A percentile compares a stretch with the other conserved stretches of the same genome.
Conservation (phyloP, 1,140 invertebrate genomes). For the Habropoda laboriosa region DNA sequence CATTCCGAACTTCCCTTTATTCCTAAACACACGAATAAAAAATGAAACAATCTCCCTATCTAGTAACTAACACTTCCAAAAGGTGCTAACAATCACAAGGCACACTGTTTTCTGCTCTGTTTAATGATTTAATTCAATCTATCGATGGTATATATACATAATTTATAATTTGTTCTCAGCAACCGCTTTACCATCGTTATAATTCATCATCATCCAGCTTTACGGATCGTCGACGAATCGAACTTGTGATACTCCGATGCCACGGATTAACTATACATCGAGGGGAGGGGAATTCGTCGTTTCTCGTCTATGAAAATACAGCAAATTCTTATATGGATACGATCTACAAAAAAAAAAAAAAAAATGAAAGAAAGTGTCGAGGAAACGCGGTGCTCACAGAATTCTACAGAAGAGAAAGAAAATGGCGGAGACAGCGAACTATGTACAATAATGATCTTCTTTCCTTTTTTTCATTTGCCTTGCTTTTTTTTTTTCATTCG, state of each 20-base stretch:
- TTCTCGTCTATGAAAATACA: constrained; percentile 19
- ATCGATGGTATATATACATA: constrained; percentile 74
- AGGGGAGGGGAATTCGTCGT: constrained; percentile 1
- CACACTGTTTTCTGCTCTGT: constrained; percentile 47
- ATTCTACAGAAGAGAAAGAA: constrained; percentile 1
- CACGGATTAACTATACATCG: constrained; percentile 38
- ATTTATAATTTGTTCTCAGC: constrained; percentile 74
- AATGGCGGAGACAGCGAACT: constrained; percentile 4
- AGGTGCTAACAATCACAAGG: constrained; percentile 10
- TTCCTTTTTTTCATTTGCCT: neutral
- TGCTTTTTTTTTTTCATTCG: neutral
- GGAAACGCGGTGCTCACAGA: constrained; percentile 6
- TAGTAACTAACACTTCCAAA: neutral
- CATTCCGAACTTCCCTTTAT: too few relatives aligned
- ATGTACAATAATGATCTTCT: constrained; percentile 53
- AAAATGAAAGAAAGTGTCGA: neutral
- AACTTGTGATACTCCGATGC: neutral
- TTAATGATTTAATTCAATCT: constrained; percentile 68
- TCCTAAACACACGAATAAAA: too few relatives aligned
- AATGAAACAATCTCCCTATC: too few relatives aligned
- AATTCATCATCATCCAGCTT: constrained; percentile 4
- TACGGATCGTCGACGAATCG: neutral
- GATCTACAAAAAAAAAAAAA: constrained; percentile 4
- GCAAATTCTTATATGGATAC: constrained; percentile 4
- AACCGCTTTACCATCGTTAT: constrained; percentile 22